Evolutionary conservation across 2,113 vertebrate genomes (phyloP).

Genomic region (Cochlearius cochlearius): DNA sequence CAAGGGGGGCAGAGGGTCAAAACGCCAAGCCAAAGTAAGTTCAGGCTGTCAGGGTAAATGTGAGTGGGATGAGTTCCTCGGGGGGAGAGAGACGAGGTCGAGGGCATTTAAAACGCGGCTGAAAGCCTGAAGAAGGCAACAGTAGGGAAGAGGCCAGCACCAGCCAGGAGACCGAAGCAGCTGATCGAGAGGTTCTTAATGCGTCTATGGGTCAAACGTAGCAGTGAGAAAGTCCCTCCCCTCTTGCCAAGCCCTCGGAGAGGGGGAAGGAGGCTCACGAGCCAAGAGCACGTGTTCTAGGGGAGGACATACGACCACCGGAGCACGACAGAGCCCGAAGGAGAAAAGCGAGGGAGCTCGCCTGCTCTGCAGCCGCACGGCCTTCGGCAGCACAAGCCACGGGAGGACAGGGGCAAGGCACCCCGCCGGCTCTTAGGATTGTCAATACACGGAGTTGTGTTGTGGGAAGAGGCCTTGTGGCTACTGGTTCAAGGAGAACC

Average conservation of each 20-base stretch:
- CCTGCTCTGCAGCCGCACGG: neutral
- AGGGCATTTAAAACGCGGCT: neutral
- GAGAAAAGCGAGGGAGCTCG: neutral
- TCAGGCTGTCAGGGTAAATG: neutral
- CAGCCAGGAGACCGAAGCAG: neutral
- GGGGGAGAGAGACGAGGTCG: neutral
- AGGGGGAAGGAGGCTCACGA: neutral
- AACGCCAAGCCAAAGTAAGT: neutral
- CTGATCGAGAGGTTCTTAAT: neutral
- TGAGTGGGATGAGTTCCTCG: neutral
- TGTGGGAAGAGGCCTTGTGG: neutral
- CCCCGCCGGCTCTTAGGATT: constrained; percentile 50
- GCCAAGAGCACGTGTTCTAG: neutral
- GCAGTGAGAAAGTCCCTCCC: neutral
- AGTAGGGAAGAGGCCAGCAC: neutral
- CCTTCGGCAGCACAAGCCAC: neutral
- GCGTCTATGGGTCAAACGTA: neutral
- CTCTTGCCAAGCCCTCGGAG: neutral
- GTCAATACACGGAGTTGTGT: constrained; percentile 64
- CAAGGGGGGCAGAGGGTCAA: neutral
- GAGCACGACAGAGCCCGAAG: neutral
- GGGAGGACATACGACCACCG: neutral
- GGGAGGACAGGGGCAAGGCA: constrained; percentile 44
- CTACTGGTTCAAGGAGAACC: neutral
- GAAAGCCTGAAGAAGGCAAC: neutral